Conservation (phyloP, 1,140 invertebrate species). For the Asobara japonica region DNA sequence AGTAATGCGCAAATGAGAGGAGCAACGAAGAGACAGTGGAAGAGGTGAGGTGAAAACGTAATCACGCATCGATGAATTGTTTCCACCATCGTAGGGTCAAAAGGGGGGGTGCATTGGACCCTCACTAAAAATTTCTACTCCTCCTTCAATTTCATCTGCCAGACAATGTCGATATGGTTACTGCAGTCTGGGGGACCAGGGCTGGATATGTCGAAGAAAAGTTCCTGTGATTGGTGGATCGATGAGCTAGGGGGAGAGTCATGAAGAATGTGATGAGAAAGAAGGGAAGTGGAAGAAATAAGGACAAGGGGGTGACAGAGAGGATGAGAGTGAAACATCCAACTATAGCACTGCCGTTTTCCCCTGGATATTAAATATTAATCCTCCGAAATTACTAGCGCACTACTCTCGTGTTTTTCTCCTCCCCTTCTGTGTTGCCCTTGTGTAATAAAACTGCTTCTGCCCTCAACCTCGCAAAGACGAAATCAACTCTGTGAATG, state of each 20-base stretch:
- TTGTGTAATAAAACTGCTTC: background rate
- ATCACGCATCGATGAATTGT: conserved; percentile 27
- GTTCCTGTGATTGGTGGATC: background rate
- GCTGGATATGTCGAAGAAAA: background rate
- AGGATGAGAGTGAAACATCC: conserved; percentile 8
- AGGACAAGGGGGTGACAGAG: background rate
- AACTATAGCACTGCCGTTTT: conserved; percentile 29
- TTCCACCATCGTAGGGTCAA: conserved; percentile 9
- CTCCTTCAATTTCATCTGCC: background rate
- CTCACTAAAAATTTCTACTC: too few species aligned
- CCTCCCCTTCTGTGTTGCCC: conserved; percentile 29
- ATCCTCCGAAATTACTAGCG: conserved; percentile 63
- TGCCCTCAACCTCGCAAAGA: background rate
- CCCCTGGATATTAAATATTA: conserved; percentile 63
- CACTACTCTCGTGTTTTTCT: conserved; percentile 47
- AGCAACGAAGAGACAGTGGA: background rate
- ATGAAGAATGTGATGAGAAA: conserved; percentile 22
- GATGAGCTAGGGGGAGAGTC: background rate
- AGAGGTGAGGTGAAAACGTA: conserved; percentile 8
- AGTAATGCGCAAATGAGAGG: background rate
- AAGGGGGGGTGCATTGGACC: conserved; percentile 22
- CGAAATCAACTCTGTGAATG: conserved; percentile 8
- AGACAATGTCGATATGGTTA: conserved; percentile 1
- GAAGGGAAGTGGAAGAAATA: background rate
- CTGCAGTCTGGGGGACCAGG: background rate